Evolutionary conservation across 2,888 invertebrate species (phyloP), one percentile per base, ranked within the genome.

Genomic region (Ceriagrion tenellum): DNA sequence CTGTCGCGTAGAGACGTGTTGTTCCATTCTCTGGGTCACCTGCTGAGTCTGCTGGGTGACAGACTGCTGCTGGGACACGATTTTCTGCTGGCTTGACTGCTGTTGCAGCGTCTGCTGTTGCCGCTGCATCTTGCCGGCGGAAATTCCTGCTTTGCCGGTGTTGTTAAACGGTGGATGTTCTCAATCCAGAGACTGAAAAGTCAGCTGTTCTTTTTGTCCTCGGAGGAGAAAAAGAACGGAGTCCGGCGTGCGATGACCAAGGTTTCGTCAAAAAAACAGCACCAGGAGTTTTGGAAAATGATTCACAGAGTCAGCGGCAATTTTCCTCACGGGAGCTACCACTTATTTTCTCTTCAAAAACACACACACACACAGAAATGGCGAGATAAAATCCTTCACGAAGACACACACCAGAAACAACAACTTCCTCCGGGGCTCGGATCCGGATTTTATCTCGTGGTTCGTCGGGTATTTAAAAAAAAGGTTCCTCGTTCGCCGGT

Each of bases 1-100:
- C 97, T 98, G 98, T 96, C 98, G 97, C 96, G 98, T 98, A 97
- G 93, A 93, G 40, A 98, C 98, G 97, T 98, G 98, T 97, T 98
- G 98, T 97, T 98, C 98, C 96, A 98, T 98, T 97, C 98, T 97
- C 97, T 98, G 96, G 98, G 47, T 97, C 97, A 97, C 97, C 93
- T 96, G 96, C 95, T 96, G 96, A 95, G 97, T 97, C 96, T 97
- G 97, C 95, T 97, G 96, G 95, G 96, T 96, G 96, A 95, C 97
- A 96, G 96, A 97, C 96, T 95, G 97, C 97, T 97, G 97, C 97
- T 98, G 97, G 96, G 95, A 97, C 95, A 96, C 96, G 95, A 96
- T 97, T 96, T 97, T 97, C 96, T 97, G 97, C 96, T 97, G 97
- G 90, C 97, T 97, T 95, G 97, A 96, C 95, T 96, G 96, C 96